A percentile compares a stretch with the other conserved stretches of the same genome.
These are phyloP conservation scores for Flexamia atlantica DNA, from an alignment of 2,888 invertebrate genomes.

Conservation along the genomic window DNA sequence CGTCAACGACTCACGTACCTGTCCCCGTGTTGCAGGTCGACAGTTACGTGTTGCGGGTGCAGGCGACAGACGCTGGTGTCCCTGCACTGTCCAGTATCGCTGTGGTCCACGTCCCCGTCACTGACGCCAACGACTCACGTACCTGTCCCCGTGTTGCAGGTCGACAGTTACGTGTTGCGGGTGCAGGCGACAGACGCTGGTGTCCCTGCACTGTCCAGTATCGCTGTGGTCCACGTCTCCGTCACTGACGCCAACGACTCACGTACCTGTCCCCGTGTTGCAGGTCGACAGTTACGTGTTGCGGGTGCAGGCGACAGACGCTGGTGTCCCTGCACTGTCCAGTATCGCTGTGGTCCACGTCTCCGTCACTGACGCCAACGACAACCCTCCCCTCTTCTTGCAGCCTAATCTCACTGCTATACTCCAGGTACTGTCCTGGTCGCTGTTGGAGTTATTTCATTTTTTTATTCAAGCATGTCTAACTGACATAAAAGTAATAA, in stretches of 20 bases:
- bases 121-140: background rate
- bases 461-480: too few relatives aligned
- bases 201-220: too few relatives aligned
- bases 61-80: conserved; percentile 84
- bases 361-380: conserved; percentile 93
- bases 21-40: conserved; percentile 74
- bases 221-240: too few relatives aligned
- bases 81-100: too few relatives aligned
- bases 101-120: too few relatives aligned
- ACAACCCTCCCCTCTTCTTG: conserved; percentile 92
- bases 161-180: conserved; percentile 84
- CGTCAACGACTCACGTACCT: too few relatives aligned
- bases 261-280: background rate
- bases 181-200: conserved; percentile 85
- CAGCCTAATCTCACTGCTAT: conserved; percentile 88
- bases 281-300: conserved; percentile 83
- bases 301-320: conserved; percentile 88
- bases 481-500: too few relatives aligned
- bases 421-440: conserved; percentile 77
- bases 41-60: conserved; percentile 87
- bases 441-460: too few relatives aligned
- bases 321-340: conserved; percentile 81
- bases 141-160: conserved; percentile 71
- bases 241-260: too few relatives aligned
- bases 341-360: conserved; percentile 86